Base-by-base conservation (phyloP, 2,888 invertebrate genomes). In the Ophion ventricosus region DNA sequence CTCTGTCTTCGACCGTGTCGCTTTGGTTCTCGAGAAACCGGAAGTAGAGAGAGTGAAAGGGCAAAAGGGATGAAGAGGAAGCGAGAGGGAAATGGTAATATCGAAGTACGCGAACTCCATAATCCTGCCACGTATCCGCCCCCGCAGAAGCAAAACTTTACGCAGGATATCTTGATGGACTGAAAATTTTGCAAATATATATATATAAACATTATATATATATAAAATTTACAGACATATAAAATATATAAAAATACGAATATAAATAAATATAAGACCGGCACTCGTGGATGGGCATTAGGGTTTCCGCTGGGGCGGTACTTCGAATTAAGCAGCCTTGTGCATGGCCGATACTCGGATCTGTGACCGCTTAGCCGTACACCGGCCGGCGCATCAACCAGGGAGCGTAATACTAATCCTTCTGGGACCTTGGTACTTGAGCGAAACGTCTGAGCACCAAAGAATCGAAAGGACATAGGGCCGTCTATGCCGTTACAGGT, bases 71-170 rank as follows among this genome's bases (percentile, higher is more conserved):
- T 5, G 43, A 10, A 56, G 26, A 54, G 25, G 26, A n/a, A 56
- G 54, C 11, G 14, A 54, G 54, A 26, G 43, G 20, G 69, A 29
- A 54, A 56, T n/a, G 25, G 54, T 29, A 29, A 29, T 29, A 69
- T 49, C 43, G n/a, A 29, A 26, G 26, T 11, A 23, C 63, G 35
- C 66, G n/a, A 29, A 43, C 63, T 57, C 74, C 67, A 29, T 29
- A 29, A 63, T 66, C 25, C 23, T 67, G 26, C 20, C 54, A 49
- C 56, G 75, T 79, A 67, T 70, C 75, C 57, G 29, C 57, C 8
- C 59, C 20, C 63, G 56, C 72, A 11, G 67, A 67, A 43, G 61
- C 73, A 26, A 80, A 80, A 83, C 80, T 80, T 83, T 63, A 76
- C 67, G 56, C 49, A 40, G 25, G 56, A 67, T 61, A 23, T 57